phyloP scores from a whole-genome alignment of 2,797 vertebrate genomes.

The Phoxinus dragarum region DNA sequence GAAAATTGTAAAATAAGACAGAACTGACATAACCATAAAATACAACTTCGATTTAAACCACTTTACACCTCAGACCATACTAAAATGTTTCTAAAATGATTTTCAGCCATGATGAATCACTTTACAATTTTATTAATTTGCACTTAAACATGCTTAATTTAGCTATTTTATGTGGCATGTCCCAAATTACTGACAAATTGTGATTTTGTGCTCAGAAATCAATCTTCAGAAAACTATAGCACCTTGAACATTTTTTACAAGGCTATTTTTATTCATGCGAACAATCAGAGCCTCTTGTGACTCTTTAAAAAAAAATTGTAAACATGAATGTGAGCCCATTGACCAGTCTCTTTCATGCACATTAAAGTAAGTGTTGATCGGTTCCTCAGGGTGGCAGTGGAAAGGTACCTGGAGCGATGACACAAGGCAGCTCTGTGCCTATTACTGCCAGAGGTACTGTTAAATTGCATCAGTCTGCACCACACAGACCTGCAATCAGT shows the following conservation, averaged over 20 bases:
- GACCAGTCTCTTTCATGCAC: not conserved
- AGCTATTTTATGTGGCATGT: too few species aligned
- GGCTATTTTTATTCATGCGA: not conserved
- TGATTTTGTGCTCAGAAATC: not conserved
- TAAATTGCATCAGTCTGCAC: slow-evolving; percentile 47
- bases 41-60: not conserved
- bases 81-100: not conserved
- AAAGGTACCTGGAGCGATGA: slow-evolving; percentile 11
- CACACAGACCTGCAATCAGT: slow-evolving; percentile 49
- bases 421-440: slow-evolving; percentile 31
- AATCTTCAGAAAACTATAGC: not conserved
- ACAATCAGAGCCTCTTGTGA: not conserved
- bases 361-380: not conserved
- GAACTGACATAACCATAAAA: not conserved
- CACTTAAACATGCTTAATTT: not conserved
- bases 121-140: not conserved
- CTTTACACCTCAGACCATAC: not conserved
- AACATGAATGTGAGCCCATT: not conserved
- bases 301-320: not conserved
- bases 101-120: not conserved
- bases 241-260: not conserved
- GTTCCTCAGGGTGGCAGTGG: not conserved
- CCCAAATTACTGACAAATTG: not conserved
- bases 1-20: not conserved
- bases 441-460: slow-evolving; percentile 52